A percentile compares a stretch with the other conserved stretches of the same genome.
Evolutionary conservation across 1,140 invertebrate genomes (phyloP).

Genomic region (Chelonus insularis): DNA sequence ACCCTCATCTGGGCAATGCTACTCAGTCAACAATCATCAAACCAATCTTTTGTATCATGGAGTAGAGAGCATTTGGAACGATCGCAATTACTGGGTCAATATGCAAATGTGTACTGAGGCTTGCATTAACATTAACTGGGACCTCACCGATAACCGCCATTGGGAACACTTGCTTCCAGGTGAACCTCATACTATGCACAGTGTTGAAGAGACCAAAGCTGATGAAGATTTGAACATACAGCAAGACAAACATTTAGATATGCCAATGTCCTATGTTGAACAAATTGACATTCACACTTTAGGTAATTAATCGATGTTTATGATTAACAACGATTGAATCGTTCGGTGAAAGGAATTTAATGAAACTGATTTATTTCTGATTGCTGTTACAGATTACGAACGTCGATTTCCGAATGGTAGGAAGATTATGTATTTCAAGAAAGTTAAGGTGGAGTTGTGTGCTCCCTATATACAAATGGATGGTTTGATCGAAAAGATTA

Average conservation of each 20-base stretch:
- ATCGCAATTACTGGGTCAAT: constrained; percentile 85
- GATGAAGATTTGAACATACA: constrained; percentile 44
- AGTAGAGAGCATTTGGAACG: constrained; percentile 84
- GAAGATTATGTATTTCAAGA: constrained; percentile 76
- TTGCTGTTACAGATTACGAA: constrained; percentile 72
- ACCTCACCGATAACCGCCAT: constrained; percentile 63
- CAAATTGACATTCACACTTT: constrained; percentile 68
- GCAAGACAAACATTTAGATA: constrained; percentile 73
- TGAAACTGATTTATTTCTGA: constrained; percentile 21
- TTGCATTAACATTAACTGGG: constrained; percentile 59
- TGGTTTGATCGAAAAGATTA: constrained; percentile 71
- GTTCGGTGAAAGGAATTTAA: neutral
- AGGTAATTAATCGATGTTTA: constrained; percentile 54
- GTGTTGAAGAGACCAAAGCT: constrained; percentile 39
- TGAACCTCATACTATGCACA: constrained; percentile 62
- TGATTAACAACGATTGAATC: neutral
- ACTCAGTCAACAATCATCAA: constrained; percentile 56
- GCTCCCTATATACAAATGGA: constrained; percentile 74
- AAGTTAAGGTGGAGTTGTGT: constrained; percentile 74
- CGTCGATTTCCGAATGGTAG: constrained; percentile 73
- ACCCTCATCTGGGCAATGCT: constrained; percentile 68
- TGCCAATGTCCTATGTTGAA: constrained; percentile 78
- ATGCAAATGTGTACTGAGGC: constrained; percentile 65
- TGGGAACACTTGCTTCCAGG: constrained; percentile 75
- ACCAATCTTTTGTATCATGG: constrained; percentile 70